Evolutionary conservation across 1,140 invertebrate species (phyloP), one percentile per base, ranked within the genome.

Genomic region (Tenebrio molitor): DNA sequence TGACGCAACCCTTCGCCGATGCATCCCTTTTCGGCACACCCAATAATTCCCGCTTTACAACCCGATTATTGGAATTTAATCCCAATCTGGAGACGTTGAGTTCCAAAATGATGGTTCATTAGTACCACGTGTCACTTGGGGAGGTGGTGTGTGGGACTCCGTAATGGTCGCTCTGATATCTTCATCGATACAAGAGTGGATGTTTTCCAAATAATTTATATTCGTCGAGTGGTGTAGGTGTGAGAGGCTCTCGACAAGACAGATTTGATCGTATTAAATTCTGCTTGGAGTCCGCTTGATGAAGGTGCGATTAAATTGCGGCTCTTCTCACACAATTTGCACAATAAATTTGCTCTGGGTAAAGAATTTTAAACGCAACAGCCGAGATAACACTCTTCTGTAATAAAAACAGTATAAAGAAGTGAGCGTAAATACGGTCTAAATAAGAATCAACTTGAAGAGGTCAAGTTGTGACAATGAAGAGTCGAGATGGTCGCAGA

Each of bases 381-480:
- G 2, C 36, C 5, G 36, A 39, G 36, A 12, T n/a, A 5, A 39
- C 6, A 15, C 21, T 58, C 25, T 58, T 58, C 36, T 12, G 50
- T 23, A 19, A 23, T 58, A 58, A 58, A 58, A 58, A 25, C 50
- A 58, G 8, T 23, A 58, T 58, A 58, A 58, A 58, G 50, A 58
- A 58, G 50, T 14, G n/a, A 58, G 50, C 50, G 29, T 25, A 25
- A 58, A 29, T 23, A 25, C 21, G 15, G 23, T 2, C 50, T 34
- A 58, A 58, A 58, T 58, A 58, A 58, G 50, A 58, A 58, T 58
- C 29, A 58, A 58, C 29, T 58, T 29, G 21, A 58, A 39, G 50
- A 58, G 50, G 50, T 58, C 50, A 58, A 58, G 10, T 8, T 39
- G 21, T 25, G 12, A 58, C 21, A 58, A 58, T 58, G 12, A 58